These are phyloP conservation scores for Tyto alba DNA, from an alignment of 2,113 vertebrate species.

Conservation along the genomic window DNA sequence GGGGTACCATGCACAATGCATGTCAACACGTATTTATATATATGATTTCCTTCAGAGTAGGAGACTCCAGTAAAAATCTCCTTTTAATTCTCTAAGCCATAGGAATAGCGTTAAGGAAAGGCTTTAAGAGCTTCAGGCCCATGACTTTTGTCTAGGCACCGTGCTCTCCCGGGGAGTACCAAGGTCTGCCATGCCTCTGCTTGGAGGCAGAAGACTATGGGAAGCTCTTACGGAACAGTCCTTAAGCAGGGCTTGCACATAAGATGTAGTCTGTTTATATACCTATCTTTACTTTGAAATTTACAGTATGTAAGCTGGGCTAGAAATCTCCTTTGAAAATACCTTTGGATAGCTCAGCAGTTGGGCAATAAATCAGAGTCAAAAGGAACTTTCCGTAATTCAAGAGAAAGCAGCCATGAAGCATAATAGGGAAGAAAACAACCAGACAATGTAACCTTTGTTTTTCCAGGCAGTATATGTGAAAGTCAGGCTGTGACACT, in stretches of 20 bases:
- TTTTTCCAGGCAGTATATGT: not conserved
- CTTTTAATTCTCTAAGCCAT: not conserved
- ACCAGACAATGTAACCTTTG: not conserved
- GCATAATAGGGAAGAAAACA: not conserved
- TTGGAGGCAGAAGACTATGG: not conserved
- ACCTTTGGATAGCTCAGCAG: not conserved
- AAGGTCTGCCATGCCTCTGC: not conserved
- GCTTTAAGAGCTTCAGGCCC: not conserved
- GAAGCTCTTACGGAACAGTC: not conserved
- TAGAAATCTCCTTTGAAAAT: not conserved
- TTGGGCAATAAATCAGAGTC: not conserved
- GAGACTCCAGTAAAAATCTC: not conserved
- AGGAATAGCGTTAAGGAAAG: not conserved
- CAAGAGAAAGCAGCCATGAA: not conserved
- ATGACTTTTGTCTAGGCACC: not conserved
- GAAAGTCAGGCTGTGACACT: not conserved
- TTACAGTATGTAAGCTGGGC: not conserved
- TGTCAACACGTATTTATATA: rapidly evolving
- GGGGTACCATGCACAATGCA: rapidly evolving
- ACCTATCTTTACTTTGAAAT: not conserved
- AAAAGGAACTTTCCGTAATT: not conserved
- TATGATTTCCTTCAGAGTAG: not conserved
- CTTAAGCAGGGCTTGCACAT: not conserved
- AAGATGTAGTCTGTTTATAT: not conserved
- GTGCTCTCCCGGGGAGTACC: not conserved